Evolutionary conservation across 2,113 vertebrate genomes (phyloP).

Genomic region (Halcyon senegalensis): DNA sequence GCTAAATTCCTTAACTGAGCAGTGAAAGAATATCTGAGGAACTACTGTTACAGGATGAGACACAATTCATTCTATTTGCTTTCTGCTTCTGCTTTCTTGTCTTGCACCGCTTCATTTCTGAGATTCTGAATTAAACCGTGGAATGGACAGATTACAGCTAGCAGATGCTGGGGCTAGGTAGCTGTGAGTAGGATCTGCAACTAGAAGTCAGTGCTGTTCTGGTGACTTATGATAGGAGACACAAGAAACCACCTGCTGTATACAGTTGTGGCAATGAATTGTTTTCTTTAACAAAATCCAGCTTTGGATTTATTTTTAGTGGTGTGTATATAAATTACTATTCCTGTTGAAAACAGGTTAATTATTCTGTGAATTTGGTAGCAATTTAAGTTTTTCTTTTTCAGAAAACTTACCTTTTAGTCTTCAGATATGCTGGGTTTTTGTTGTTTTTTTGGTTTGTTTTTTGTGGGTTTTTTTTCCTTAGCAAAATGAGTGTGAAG

Average conservation of each 20-base stretch:
- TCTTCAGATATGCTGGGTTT: neutral
- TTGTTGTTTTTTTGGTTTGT: too few species aligned
- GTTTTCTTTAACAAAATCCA: neutral
- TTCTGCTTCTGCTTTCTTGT: neutral
- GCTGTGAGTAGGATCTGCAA: neutral
- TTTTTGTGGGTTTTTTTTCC: neutral
- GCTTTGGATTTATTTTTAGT: neutral
- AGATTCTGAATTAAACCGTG: neutral
- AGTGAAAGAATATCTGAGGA: neutral
- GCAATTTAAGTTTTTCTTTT: neutral
- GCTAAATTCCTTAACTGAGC: neutral
- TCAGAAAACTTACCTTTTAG: neutral
- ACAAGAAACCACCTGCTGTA: neutral
- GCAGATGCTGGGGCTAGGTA: neutral
- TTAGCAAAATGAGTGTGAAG: neutral
- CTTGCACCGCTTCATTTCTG: neutral
- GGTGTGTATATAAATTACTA: neutral
- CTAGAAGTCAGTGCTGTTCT: neutral
- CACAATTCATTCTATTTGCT: fast-evolving
- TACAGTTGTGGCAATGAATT: neutral
- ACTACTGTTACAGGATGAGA: neutral
- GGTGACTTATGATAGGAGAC: neutral
- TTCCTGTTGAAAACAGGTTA: neutral
- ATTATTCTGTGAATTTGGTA: neutral
- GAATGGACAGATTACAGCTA: neutral